phyloP scores from a whole-genome alignment of 2,888 invertebrate species.

The Xanthorhoe designata region DNA sequence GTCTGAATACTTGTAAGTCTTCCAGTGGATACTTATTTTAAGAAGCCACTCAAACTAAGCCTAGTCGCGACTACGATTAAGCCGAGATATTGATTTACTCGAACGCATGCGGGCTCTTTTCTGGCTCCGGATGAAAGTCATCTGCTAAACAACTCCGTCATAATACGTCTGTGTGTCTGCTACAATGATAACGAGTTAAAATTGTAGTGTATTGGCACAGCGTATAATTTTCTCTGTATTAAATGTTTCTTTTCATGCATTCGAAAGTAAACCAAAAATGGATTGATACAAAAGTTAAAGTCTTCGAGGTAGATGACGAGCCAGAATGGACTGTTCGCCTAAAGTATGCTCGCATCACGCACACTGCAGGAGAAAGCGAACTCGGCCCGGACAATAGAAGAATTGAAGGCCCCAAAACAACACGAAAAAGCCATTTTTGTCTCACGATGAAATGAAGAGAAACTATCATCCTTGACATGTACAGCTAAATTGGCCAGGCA shows the following conservation, averaged over 20 bases:
- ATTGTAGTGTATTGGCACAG: slow-evolving; percentile 18
- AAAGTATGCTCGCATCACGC: slow-evolving; percentile 55
- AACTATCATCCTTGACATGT: slow-evolving; percentile 53
- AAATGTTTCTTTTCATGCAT: slow-evolving; percentile 24
- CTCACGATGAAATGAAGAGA: slow-evolving; percentile 48
- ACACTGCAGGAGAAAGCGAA: slow-evolving; percentile 68
- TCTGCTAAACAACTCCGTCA: slow-evolving; percentile 19
- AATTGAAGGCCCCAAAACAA: slow-evolving; percentile 57
- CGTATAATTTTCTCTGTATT: slow-evolving; percentile 23
- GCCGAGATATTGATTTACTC: slow-evolving; percentile 40
- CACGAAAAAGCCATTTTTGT: slow-evolving; percentile 57
- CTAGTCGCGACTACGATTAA: slow-evolving; percentile 45
- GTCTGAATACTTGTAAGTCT: slow-evolving; percentile 37
- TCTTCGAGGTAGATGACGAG: slow-evolving; percentile 39
- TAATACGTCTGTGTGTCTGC: slow-evolving; percentile 26
- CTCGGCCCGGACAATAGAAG: slow-evolving; percentile 61
- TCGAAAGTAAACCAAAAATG: slow-evolving; percentile 39
- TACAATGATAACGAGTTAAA: slow-evolving; percentile 27
- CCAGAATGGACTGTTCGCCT: slow-evolving; percentile 36
- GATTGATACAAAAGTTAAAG: slow-evolving; percentile 36
- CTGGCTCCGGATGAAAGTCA: slow-evolving; percentile 25
- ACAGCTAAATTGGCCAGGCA: slow-evolving; percentile 41
- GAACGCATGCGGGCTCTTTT: slow-evolving; percentile 30
- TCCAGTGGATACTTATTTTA: slow-evolving; percentile 34
- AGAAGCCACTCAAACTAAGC: slow-evolving; percentile 46